Evolutionary conservation across 1,140 invertebrate genomes (phyloP).

Genomic region (Drosophila bipectinata): DNA sequence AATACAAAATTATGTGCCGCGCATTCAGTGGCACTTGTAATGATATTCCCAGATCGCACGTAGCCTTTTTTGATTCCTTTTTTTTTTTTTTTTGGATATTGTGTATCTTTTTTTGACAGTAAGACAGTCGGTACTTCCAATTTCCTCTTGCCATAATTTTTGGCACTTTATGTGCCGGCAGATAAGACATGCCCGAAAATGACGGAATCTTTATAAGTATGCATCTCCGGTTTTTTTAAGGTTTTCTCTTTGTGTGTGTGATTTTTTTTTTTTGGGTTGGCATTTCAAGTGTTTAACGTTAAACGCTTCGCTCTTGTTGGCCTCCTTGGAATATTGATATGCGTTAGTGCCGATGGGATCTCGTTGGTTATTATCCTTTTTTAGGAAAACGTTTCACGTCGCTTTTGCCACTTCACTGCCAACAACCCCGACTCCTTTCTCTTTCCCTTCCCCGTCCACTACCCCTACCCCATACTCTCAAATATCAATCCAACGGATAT

Average conservation of each 20-base stretch:
- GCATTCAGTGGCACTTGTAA: neutral
- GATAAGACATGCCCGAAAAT: conserved; percentile 56
- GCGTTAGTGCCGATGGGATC: conserved; percentile 33
- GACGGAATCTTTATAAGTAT: conserved; percentile 37
- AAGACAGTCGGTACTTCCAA: conserved; percentile 28
- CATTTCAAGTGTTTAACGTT: conserved; percentile 68
- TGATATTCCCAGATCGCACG: neutral
- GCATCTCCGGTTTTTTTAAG: conserved; percentile 20
- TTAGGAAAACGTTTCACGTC: conserved; percentile 63
- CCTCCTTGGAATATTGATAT: conserved; percentile 27
- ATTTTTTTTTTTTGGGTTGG: conserved; percentile 22
- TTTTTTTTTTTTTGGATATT: neutral
- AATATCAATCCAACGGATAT: conserved; percentile 50
- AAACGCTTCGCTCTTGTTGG: conserved; percentile 59
- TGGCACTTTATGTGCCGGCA: conserved; percentile 72
- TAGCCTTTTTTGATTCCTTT: neutral
- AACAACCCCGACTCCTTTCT: neutral
- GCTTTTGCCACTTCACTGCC: conserved; percentile 66
- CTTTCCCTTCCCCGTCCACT: conserved; percentile 7
- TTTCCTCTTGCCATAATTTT: conserved; percentile 79
- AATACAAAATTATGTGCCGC: too few relatives aligned
- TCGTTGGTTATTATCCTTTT: conserved; percentile 43
- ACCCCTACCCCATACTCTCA: conserved; percentile 36
- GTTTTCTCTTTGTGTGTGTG: neutral
- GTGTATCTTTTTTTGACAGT: conserved; percentile 12